phyloP scores from a whole-genome alignment of 2,888 invertebrate species.

The Deilephila porcellus region DNA sequence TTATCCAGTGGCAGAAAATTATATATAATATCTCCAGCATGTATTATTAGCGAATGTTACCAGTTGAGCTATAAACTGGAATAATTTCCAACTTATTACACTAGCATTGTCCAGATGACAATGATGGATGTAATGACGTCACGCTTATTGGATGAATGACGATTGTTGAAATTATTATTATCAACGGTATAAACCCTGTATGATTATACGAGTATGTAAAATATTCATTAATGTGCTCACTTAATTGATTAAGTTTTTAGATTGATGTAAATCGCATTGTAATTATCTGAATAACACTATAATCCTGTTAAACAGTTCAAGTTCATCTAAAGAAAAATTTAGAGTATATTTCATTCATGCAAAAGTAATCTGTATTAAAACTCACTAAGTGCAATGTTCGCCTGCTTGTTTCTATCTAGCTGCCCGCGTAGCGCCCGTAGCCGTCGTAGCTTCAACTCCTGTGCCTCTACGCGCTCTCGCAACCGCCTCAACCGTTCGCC shows the following conservation, averaged over 20 bases:
- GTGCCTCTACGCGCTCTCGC: slow-evolving; percentile 96
- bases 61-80: neutral
- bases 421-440: slow-evolving; percentile 96
- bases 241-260: neutral
- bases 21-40: no score
- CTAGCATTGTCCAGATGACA: neutral
- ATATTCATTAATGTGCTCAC: neutral
- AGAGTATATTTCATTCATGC: neutral
- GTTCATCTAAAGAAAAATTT: neutral
- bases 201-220: neutral
- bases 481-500: slow-evolving; percentile 94
- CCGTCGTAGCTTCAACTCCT: slow-evolving; percentile 96
- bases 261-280: neutral
- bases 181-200: neutral
- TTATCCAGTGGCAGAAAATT: no score
- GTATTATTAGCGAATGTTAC: no score
- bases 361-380: slow-evolving; percentile 57
- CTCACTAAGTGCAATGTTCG: slow-evolving; percentile 96
- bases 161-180: neutral
- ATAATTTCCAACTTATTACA: neutral
- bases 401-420: slow-evolving; percentile 96
- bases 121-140: neutral
- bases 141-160: neutral
- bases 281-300: neutral
- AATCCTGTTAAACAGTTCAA: neutral